Evolutionary conservation across 2,797 vertebrate genomes (phyloP).

Genomic region (Pipistrellus kuhlii): DNA sequence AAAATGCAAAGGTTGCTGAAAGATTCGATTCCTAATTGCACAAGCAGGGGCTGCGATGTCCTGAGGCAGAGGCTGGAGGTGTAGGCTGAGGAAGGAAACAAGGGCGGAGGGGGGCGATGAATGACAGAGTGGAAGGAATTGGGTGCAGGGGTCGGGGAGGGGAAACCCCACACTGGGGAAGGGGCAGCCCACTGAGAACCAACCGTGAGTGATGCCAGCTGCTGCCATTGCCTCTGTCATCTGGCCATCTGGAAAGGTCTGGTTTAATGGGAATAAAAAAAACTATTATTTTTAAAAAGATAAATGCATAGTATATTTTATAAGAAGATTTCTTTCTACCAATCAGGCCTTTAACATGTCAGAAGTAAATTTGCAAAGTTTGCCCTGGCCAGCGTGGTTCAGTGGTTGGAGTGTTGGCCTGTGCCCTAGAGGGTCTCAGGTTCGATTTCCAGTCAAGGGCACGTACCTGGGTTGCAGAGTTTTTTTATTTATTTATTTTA

Average conservation of each 20-base stretch:
- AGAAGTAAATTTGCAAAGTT: constrained; percentile 76
- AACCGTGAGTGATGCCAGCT: fast-evolving
- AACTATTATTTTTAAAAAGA: constrained; percentile 60
- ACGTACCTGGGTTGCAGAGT: too few relatives aligned
- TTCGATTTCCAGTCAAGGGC: too few relatives aligned
- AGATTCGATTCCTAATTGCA: background rate
- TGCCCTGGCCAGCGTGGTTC: too few relatives aligned
- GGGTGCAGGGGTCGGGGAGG: fast-evolving
- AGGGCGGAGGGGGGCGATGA: background rate
- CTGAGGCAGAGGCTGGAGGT: background rate
- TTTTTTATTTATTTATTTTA: too few relatives aligned
- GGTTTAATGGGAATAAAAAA: constrained; percentile 76
- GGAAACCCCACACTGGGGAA: fast-evolving
- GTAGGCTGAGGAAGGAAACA: background rate
- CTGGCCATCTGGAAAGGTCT: constrained; percentile 58
- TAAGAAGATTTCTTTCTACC: constrained; percentile 84
- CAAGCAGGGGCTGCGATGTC: too few relatives aligned
- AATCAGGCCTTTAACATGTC: constrained; percentile 78
- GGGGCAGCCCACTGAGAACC: background rate
- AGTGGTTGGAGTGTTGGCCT: too few relatives aligned
- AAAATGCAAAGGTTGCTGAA: background rate
- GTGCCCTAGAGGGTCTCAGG: too few relatives aligned
- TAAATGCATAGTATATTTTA: constrained; percentile 80
- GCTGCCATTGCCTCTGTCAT: background rate
- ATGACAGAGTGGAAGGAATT: fast-evolving